Evolutionary conservation across 1,140 invertebrate species (phyloP).

Genomic region (Microplitis mediator): DNA sequence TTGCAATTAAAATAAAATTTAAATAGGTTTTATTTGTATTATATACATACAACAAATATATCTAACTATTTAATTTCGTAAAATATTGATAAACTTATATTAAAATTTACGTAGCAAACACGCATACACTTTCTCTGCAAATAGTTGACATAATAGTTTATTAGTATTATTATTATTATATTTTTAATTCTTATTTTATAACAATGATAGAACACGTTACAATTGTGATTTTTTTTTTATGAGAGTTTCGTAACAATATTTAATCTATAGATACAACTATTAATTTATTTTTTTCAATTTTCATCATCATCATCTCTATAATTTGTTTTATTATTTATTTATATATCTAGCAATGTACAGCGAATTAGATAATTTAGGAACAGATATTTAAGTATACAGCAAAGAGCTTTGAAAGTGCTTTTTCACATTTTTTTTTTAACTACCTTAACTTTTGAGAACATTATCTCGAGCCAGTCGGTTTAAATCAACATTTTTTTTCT

Average conservation of each 20-base stretch:
- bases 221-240: not conserved
- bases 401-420: not conserved
- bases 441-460: not conserved
- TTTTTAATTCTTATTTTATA: not conserved
- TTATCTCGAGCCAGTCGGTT: not conserved
- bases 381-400: not conserved
- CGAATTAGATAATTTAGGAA: not conserved
- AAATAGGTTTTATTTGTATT: too few relatives aligned
- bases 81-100: too few relatives aligned
- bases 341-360: not conserved
- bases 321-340: not conserved
- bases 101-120: too few relatives aligned
- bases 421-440: not conserved
- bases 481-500: not conserved
- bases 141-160: not conserved
- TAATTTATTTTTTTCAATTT: not conserved
- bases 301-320: not conserved
- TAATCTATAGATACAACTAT: not conserved
- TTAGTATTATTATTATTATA: not conserved
- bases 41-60: too few relatives aligned
- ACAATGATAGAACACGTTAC: constrained; percentile 5
- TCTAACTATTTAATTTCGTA: too few relatives aligned
- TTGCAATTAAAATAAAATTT: too few relatives aligned
- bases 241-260: not conserved
- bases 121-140: not conserved